Evolutionary conservation across 2,797 vertebrate species (phyloP).

Genomic region (Hipposideros larvatus): DNA sequence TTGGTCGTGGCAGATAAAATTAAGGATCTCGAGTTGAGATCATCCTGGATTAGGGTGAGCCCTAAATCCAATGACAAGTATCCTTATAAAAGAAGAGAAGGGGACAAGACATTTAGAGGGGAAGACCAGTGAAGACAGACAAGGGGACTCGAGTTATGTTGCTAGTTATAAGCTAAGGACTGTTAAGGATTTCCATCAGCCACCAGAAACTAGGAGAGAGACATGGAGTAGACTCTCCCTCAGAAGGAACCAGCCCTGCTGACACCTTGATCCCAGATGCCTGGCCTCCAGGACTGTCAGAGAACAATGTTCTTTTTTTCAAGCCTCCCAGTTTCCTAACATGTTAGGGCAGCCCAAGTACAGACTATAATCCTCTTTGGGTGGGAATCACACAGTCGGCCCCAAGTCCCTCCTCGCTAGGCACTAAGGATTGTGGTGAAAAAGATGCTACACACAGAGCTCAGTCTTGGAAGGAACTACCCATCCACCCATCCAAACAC

Average conservation of each 20-base stretch:
- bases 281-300: background rate
- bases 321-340: background rate
- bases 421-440: too few relatives aligned
- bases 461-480: background rate
- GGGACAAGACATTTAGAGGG: background rate
- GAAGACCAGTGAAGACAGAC: background rate
- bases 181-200: too few relatives aligned
- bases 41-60: too few relatives aligned
- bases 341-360: background rate
- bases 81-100: background rate
- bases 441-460: too few relatives aligned
- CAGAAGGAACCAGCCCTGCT: background rate
- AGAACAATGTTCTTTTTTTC: background rate
- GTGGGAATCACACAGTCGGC: background rate
- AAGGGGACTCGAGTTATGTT: fast-evolving
- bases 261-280: background rate
- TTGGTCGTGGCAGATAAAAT: too few relatives aligned
- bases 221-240: background rate
- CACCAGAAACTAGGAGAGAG: background rate
- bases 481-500: fast-evolving
- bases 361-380: too few relatives aligned
- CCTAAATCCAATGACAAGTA: background rate
- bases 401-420: background rate
- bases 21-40: too few relatives aligned
- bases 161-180: too few relatives aligned